Evolutionary conservation across 2,888 invertebrate species (phyloP).

Genomic region (Dynastes grantii): DNA sequence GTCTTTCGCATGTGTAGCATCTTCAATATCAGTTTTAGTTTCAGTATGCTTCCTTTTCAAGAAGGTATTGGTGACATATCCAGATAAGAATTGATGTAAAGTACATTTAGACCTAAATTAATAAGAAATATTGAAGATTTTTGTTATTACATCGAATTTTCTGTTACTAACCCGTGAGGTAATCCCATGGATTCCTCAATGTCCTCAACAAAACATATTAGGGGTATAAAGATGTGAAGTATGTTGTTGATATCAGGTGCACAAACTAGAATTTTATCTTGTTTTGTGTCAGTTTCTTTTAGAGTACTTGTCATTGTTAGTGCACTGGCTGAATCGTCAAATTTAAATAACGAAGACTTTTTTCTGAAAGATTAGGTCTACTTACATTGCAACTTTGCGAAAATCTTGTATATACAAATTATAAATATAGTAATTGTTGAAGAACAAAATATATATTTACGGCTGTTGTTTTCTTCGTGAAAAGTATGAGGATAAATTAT

Average conservation of each 20-base stretch:
- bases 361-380: slow-evolving; percentile 66
- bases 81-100: slow-evolving; percentile 87
- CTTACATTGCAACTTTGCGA: too few species aligned
- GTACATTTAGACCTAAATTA: slow-evolving; percentile 77
- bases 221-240: slow-evolving; percentile 85
- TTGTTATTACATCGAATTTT: background rate
- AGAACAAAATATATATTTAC: slow-evolving; percentile 59
- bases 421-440: too few species aligned
- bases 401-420: too few species aligned
- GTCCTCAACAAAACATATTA: slow-evolving; percentile 88
- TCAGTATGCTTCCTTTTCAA: slow-evolving; percentile 82
- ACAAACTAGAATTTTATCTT: slow-evolving; percentile 81
- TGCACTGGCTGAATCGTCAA: slow-evolving; percentile 76
- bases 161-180: slow-evolving; percentile 71
- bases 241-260: slow-evolving; percentile 82
- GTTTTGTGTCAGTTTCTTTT: slow-evolving; percentile 59
- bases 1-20: slow-evolving; percentile 82
- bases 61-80: slow-evolving; percentile 91
- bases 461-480: slow-evolving; percentile 71
- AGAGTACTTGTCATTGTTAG: slow-evolving; percentile 65
- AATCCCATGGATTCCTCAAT: slow-evolving; percentile 80
- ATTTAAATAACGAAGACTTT: slow-evolving; percentile 79
- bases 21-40: slow-evolving; percentile 78
- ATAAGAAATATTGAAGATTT: too few species aligned
- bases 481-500: slow-evolving; percentile 75